Evolutionary conservation across 2,797 vertebrate species (phyloP).

Genomic region (Pseudochirops cupreus): DNA sequence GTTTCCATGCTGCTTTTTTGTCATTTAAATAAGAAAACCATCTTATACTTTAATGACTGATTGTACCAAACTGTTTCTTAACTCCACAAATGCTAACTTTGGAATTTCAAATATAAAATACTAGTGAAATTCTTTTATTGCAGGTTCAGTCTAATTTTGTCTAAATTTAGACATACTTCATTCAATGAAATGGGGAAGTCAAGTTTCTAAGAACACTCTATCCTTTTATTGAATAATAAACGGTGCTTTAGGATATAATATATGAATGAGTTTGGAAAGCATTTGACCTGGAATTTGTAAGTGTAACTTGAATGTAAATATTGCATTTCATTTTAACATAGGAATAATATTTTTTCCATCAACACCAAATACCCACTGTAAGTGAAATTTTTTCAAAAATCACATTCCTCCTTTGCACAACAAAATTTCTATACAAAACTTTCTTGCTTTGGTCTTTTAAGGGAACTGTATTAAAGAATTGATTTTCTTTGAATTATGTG

Average conservation of each 20-base stretch:
- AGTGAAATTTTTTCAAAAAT: constrained; percentile 79
- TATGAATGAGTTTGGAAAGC: constrained; percentile 62
- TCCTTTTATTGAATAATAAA: constrained; percentile 33
- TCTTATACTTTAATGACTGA: constrained; percentile 5
- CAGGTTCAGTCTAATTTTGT: constrained; percentile 7
- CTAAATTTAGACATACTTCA: constrained; percentile 66
- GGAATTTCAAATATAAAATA: constrained; percentile 44
- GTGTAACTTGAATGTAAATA: constrained; percentile 87
- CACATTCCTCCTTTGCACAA: constrained; percentile 82
- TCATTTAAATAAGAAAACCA: not conserved
- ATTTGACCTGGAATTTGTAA: constrained; percentile 80
- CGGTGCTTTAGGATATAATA: constrained; percentile 50
- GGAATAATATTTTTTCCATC: constrained; percentile 81
- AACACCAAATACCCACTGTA: constrained; percentile 82
- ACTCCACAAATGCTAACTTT: not conserved
- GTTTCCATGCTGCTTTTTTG: constrained; percentile 14
- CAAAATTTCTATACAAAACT: constrained; percentile 82
- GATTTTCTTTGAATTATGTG: constrained; percentile 73
- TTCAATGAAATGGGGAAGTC: constrained; percentile 65
- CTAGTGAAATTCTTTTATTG: constrained; percentile 34
- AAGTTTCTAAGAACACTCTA: constrained; percentile 67
- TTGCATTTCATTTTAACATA: constrained; percentile 79
- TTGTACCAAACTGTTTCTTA: constrained; percentile 3
- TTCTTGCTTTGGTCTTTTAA: constrained; percentile 53
- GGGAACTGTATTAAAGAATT: constrained; percentile 47